phyloP scores from a whole-genome alignment of 2,797 vertebrate species.

The Chaenodraco wilsoni region DNA sequence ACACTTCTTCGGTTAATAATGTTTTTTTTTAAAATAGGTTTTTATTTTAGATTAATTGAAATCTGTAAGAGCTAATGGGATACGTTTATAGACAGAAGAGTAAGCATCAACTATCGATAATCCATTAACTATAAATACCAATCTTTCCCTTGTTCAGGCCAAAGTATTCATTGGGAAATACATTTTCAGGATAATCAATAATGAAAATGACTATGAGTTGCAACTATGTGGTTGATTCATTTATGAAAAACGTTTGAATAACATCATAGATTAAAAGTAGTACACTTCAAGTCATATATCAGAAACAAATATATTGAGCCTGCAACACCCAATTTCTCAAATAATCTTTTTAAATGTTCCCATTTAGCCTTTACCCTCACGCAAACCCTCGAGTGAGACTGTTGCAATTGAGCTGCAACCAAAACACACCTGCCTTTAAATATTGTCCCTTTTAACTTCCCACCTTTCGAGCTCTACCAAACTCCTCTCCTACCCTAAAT shows the following conservation, averaged over 20 bases:
- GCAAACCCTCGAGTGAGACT: background rate
- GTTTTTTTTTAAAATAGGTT: background rate
- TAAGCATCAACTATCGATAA: background rate
- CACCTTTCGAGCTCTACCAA: slow-evolving; percentile 27
- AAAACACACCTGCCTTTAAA: slow-evolving; percentile 2
- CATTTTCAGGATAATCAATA: background rate
- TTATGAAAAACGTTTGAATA: background rate
- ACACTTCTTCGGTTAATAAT: background rate
- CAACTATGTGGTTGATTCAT: background rate
- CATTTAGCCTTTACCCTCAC: background rate
- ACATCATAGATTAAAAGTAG: fast-evolving
- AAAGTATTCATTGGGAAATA: background rate
- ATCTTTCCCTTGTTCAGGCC: background rate
- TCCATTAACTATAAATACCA: background rate
- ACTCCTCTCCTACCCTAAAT: slow-evolving; percentile 27
- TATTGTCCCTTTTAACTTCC: background rate
- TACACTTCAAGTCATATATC: background rate
- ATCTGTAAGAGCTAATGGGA: background rate
- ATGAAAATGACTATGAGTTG: background rate
- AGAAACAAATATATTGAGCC: background rate
- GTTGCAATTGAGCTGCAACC: background rate
- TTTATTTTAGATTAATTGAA: background rate
- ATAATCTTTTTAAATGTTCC: background rate
- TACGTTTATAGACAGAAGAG: background rate
- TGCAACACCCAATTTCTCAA: background rate